Conservation (phyloP, 2,113 vertebrate species). For the Salvator merianae region DNA sequence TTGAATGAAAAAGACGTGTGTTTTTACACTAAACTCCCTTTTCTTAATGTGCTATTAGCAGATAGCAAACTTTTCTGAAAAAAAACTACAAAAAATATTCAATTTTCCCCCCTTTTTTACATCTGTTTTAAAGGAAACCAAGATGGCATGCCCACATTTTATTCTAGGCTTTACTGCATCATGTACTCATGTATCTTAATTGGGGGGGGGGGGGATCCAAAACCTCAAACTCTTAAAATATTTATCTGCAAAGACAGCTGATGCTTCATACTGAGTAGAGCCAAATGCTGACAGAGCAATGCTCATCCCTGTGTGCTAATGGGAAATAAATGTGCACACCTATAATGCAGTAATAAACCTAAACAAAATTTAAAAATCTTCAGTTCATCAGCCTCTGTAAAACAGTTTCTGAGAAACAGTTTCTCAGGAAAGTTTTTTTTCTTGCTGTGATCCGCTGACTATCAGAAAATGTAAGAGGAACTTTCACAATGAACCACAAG, state of each 20-base stretch:
- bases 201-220: too few species aligned
- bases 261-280: neutral
- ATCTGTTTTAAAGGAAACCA: too few species aligned
- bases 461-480: neutral
- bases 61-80: slow-evolving; percentile 2
- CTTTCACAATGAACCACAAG: neutral
- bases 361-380: neutral
- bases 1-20: neutral
- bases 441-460: neutral
- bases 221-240: neutral
- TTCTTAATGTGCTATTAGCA: slow-evolving; percentile 5
- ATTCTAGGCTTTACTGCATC: slow-evolving; percentile 19
- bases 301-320: neutral
- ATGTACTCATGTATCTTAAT: neutral
- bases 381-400: neutral
- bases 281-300: neutral
- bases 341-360: neutral
- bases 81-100: neutral
- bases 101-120: slow-evolving; percentile 13
- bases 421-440: neutral
- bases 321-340: neutral
- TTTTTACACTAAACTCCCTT: slow-evolving; percentile 21
- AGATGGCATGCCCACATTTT: neutral
- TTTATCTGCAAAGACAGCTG: neutral
- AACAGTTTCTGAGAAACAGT: neutral